Evolutionary conservation across 1,140 invertebrate genomes (phyloP).

Genomic region (Pseudomyrmex dendroicus): DNA sequence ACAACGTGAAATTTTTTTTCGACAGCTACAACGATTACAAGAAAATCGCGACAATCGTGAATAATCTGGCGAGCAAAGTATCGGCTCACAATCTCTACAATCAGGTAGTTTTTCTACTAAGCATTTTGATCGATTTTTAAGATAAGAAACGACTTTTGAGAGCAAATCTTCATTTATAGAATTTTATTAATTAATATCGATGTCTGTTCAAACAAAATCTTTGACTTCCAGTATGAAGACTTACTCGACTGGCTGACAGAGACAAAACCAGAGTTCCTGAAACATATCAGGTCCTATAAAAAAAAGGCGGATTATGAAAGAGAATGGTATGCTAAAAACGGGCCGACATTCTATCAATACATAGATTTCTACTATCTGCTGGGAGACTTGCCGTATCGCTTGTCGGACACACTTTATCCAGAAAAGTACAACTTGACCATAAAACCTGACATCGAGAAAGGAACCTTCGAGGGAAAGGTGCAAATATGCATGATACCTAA

Average conservation of each 20-base stretch:
- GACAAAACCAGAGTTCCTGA: constrained; percentile 28
- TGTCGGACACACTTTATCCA: constrained; percentile 74
- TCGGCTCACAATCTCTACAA: constrained; percentile 58
- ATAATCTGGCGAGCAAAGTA: constrained; percentile 64
- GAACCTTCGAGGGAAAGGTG: constrained; percentile 75
- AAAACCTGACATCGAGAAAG: constrained; percentile 71
- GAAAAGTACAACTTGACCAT: constrained; percentile 74
- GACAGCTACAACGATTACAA: constrained; percentile 68
- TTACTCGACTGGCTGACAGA: constrained; percentile 27
- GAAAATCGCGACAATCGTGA: constrained; percentile 61
- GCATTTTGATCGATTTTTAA: no score
- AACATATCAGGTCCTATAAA: constrained; percentile 31
- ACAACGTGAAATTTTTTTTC: neutral
- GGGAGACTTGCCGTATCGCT: constrained; percentile 67
- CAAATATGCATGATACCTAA: constrained; percentile 66
- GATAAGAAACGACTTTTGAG: no score
- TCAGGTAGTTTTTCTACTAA: constrained; percentile 63
- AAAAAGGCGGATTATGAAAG: constrained; percentile 61
- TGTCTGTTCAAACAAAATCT: constrained; percentile 7
- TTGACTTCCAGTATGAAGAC: constrained; percentile 63
- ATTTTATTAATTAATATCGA: neutral
- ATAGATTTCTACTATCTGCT: no score
- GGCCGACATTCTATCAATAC: neutral
- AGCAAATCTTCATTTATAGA: neutral
- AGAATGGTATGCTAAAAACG: constrained; percentile 69